These are phyloP conservation scores for Dasypogon diadema DNA, from an alignment of 2,888 invertebrate genomes.

Conservation along the genomic window DNA sequence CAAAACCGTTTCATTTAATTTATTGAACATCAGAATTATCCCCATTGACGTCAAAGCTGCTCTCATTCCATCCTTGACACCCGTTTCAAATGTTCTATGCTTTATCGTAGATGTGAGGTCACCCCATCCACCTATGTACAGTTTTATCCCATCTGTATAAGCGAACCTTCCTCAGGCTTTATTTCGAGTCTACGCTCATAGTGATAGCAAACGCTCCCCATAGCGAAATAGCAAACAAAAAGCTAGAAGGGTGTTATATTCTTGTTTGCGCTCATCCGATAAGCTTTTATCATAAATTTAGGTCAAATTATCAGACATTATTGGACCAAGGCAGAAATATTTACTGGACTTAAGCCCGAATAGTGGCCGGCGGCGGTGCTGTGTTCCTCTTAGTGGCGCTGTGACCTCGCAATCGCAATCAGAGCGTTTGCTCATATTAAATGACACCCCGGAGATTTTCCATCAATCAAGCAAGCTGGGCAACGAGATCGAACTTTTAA, in stretches of 20 bases:
- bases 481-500: constrained; percentile 38
- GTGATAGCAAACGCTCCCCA: background rate
- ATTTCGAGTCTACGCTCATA: constrained; percentile 4
- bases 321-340: constrained; percentile 22
- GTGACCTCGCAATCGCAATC: background rate
- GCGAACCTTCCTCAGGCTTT: background rate
- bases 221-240: background rate
- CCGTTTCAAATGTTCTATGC: constrained; percentile 27
- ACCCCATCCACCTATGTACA: background rate
- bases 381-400: background rate
- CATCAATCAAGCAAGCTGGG: background rate
- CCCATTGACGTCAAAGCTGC: constrained; percentile 28
- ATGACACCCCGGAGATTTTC: background rate
- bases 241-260: background rate
- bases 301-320: constrained; percentile 50
- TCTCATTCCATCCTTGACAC: constrained; percentile 17
- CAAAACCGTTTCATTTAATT: constrained; percentile 36
- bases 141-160: background rate
- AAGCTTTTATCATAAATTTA: constrained; percentile 52
- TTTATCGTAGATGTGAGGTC: constrained; percentile 4
- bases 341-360: background rate
- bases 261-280: constrained; percentile 48
- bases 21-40: constrained; percentile 41
- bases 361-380: background rate
- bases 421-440: background rate